Evolutionary conservation across 1,140 invertebrate species (phyloP).

Genomic region (Polypedilum pembai): DNA sequence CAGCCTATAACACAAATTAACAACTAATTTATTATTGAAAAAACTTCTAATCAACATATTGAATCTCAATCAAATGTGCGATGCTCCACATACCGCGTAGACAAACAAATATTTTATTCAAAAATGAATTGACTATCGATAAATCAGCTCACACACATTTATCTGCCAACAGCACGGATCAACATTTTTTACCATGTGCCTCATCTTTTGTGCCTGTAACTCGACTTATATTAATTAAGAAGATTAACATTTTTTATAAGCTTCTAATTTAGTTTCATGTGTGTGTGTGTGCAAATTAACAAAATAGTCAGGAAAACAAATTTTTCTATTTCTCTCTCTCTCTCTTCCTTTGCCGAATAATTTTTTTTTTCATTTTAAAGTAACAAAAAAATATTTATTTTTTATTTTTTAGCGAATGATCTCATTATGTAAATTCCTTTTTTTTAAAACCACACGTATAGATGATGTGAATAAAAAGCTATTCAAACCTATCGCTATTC

Average conservation of each 20-base stretch:
- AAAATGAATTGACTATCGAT: too few relatives aligned
- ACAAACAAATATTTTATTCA: too few relatives aligned
- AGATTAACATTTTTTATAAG: conserved; percentile 27
- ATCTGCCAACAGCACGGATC: background rate
- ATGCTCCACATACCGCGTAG: too few relatives aligned
- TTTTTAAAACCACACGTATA: background rate
- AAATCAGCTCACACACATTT: too few relatives aligned
- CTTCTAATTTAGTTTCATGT: background rate
- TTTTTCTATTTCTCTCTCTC: background rate
- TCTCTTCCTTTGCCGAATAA: too few relatives aligned
- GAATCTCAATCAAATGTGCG: too few relatives aligned
- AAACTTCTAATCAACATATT: too few relatives aligned
- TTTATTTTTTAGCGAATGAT: conserved; percentile 1
- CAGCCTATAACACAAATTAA: too few relatives aligned
- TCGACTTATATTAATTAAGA: conserved; percentile 25
- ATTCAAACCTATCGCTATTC: background rate
- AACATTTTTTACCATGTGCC: background rate
- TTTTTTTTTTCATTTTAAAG: background rate
- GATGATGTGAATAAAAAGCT: conserved; percentile 1
- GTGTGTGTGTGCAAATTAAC: background rate
- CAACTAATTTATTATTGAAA: too few relatives aligned
- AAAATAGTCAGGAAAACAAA: background rate
- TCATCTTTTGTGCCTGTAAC: background rate
- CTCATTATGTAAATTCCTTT: conserved; percentile 25
- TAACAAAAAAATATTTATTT: background rate